Evolutionary conservation across 2,113 vertebrate species (phyloP), one percentile per base, ranked within the genome.

Genomic region (Lophochroa leadbeateri): DNA sequence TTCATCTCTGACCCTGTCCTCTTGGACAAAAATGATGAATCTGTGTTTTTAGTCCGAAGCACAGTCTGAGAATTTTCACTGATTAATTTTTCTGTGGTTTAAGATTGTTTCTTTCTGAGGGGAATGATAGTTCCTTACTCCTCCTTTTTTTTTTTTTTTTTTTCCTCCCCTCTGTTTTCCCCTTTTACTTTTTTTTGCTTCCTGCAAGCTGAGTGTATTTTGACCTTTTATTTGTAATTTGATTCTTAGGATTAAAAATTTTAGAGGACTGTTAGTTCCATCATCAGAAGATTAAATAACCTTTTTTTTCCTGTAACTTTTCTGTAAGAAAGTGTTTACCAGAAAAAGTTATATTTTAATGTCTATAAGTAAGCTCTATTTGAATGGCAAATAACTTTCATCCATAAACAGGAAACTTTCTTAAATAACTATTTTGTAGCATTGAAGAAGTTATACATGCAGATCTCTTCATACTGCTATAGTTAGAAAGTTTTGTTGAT

Each of bases 81-180:
- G 13, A 39, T 80, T 68, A 41, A 31, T 72, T 86, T 27, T 72
- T 81, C 10, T 89, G 18, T 53, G 11, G 9, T 44, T 80, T 68
- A 53, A 39, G 37, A 13, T 23, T 60, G 8, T 53, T 67, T 79
- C 9, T 60, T 85, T 75, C 28, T 71, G 21, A 77, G 21, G 18
- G 17, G 19, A 65, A 52, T 67, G 13, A 80, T 57, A 44, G 3
- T 41, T 90, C 6, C 15, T 37, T 41, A 31, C 7, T 41, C 2
- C 2, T 46, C 7, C 12, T 7, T 9, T 24, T 14, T 3, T 28
- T 17, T 3, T 5, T 11, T 6, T 13, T 33, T 11, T 27, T 20
- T 43, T 37, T 37, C n/a, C 8, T 4, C 6, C 3, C 7, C 3
- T 10, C 21, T 16, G 37, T 52, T 33, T 47, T 11, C 50, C 17